Evolutionary conservation across 2,888 invertebrate genomes (phyloP), one percentile per base, ranked within the genome.

Genomic region (Tipula unca): DNA sequence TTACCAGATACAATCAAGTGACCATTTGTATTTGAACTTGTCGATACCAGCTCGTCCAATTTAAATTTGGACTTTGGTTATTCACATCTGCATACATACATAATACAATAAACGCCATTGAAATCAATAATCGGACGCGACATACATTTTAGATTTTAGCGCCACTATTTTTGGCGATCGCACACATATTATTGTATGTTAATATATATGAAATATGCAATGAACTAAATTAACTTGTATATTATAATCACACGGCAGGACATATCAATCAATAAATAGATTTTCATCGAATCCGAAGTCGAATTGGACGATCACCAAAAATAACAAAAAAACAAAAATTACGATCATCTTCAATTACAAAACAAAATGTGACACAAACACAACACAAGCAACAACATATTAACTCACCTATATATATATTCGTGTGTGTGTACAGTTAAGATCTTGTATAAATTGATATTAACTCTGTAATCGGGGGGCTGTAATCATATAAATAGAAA

Each of bases 321-420:
- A 69, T 2, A 69, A 69, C 3, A 69, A 69, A 25, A 69, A 1
- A 69, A 69, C 3, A 69, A 69, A 25, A 25, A 69, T 1, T 13
- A 10, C 17, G 17, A 54, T 54, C 48, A 17, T 54, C 17, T 17
- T 48, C 48, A 48, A 5, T 48, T 48, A 48, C 48, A 17, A 17
- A 48, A 25, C n/a, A n/a, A n/a, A n/a, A n/a, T n/a, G n/a, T n/a
- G n/a, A n/a, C 25, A 48, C 25, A 69, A 48, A 20, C 2, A 54
- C 54, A 1, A 69, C 69, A 69, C 13, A 69, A 69, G 10, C 69
- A 20, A 25, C 10, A 20, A 25, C 10, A 25, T 10, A 69, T 69
- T 69, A 69, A 69, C 69, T 69, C 25, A 69, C 69, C 69, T 69
- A 69, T n/a, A n/a, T n/a, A n/a, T n/a, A n/a, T n/a, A n/a, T 69